A percentile compares a stretch with the other conserved stretches of the same genome.
Conservation (phyloP, 2,797 vertebrate genomes). For the Danio albolineatus region DNA sequence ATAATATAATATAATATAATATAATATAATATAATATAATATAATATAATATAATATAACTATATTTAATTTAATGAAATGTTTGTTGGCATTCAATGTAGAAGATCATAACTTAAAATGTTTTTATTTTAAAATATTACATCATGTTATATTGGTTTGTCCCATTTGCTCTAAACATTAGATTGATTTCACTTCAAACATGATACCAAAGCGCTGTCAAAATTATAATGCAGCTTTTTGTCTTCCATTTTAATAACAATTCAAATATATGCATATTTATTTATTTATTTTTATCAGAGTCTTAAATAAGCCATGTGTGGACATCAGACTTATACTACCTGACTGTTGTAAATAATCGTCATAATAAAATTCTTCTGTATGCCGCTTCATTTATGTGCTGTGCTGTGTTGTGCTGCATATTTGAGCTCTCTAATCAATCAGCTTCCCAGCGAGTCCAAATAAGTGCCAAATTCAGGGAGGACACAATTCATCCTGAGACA, state of each 20-base stretch:
- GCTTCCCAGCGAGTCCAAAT: constrained; percentile 59
- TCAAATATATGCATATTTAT: not conserved
- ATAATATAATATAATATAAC: not conserved
- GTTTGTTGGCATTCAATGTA: not conserved
- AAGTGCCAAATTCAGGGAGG: constrained; percentile 58
- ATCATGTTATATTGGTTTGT: constrained; percentile 22
- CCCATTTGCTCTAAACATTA: not conserved
- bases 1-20: not conserved
- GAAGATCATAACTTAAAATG: not conserved
- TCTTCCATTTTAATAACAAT: constrained; percentile 20
- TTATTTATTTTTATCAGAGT: not conserved
- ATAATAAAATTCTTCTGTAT: constrained; percentile 39
- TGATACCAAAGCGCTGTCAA: constrained; percentile 12
- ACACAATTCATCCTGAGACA: constrained; percentile 60
- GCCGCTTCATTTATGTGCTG: constrained; percentile 58
- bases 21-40: not conserved
- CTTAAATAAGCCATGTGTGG: constrained; percentile 5
- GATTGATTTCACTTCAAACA: not conserved
- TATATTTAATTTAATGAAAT: constrained; percentile 1
- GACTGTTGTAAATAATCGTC: constrained; percentile 43
- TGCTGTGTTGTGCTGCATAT: not conserved
- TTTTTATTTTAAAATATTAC: not conserved
- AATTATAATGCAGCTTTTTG: constrained; percentile 19
- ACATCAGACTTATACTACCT: constrained; percentile 8
- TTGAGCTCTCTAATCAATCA: constrained; percentile 56